Evolutionary conservation across 2,113 vertebrate genomes (phyloP).

Genomic region (Hassar affinis): DNA sequence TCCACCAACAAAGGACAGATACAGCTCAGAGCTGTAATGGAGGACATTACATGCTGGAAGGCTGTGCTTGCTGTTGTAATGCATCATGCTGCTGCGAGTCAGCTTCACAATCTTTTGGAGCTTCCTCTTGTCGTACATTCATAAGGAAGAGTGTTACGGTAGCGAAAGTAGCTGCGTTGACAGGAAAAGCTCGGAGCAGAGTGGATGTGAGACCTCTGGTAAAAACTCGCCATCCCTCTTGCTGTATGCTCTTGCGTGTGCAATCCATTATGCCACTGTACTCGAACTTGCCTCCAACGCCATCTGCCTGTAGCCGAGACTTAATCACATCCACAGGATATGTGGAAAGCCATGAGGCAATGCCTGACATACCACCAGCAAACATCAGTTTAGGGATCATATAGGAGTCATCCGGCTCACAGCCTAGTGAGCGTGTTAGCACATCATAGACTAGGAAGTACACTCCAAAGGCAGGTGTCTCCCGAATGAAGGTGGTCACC

Average conservation of each 20-base stretch:
- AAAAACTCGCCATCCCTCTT: constrained; percentile 89
- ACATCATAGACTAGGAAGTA: constrained; percentile 92
- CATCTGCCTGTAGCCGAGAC: constrained; percentile 91
- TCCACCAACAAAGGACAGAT: constrained; percentile 6
- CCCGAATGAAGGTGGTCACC: constrained; percentile 86
- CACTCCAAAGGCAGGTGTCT: constrained; percentile 92
- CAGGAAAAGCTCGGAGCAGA: constrained; percentile 90
- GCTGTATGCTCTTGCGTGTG: constrained; percentile 79
- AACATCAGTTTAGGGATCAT: constrained; percentile 93
- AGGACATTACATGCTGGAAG: constrained; percentile 79
- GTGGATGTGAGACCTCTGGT: constrained; percentile 92
- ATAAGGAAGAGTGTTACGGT: constrained; percentile 90
- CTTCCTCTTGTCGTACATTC: constrained; percentile 74
- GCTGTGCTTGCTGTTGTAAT: constrained; percentile 76
- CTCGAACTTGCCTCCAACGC: constrained; percentile 77
- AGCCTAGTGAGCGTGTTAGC: constrained; percentile 84
- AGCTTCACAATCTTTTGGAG: constrained; percentile 72
- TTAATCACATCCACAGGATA: constrained; percentile 95
- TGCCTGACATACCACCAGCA: constrained; percentile 89
- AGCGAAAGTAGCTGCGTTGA: constrained; percentile 93
- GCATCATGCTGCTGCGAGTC: constrained; percentile 55
- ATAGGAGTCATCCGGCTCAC: constrained; percentile 81
- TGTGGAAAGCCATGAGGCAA: constrained; percentile 91
- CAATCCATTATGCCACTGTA: constrained; percentile 90
- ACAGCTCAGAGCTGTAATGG: background rate